Evolutionary conservation across 1,140 invertebrate genomes (phyloP).

Genomic region (Heliothis subflexa): DNA sequence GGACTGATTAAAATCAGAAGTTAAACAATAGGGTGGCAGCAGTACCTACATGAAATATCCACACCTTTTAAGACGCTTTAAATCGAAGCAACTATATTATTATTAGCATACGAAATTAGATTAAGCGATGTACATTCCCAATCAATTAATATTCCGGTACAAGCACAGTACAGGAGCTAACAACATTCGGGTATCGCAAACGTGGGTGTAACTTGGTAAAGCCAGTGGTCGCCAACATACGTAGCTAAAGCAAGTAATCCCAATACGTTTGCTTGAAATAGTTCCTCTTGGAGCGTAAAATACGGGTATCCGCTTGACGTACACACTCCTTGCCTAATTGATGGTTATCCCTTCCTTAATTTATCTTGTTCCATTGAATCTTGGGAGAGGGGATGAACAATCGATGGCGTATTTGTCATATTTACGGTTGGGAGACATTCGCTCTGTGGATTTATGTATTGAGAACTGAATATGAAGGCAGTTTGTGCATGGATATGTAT

Average conservation of each 20-base stretch:
- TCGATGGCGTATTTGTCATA: conserved; percentile 19
- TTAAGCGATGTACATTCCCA: background rate
- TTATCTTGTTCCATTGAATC: conserved; percentile 33
- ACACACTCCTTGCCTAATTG: conserved; percentile 33
- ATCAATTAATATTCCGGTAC: conserved; percentile 12
- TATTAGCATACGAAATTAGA: background rate
- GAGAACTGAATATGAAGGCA: too few relatives aligned
- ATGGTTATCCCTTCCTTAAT: conserved; percentile 39
- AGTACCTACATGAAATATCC: background rate
- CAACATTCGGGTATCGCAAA: conserved; percentile 34
- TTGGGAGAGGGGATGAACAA: conserved; percentile 12
- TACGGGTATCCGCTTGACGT: conserved; percentile 30
- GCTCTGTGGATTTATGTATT: background rate
- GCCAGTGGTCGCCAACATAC: conserved; percentile 12
- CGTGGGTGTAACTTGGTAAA: conserved; percentile 16
- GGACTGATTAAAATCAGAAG: too few relatives aligned
- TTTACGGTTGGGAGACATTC: background rate
- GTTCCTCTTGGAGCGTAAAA: conserved; percentile 36
- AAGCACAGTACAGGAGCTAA: conserved; percentile 5
- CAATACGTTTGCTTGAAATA: conserved; percentile 41
- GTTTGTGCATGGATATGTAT: too few relatives aligned
- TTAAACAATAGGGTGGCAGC: background rate
- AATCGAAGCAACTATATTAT: background rate
- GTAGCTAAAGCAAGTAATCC: conserved; percentile 32
- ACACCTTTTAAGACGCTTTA: background rate